phyloP scores from a whole-genome alignment of 1,140 invertebrate species.

The Hyles vespertilio region DNA sequence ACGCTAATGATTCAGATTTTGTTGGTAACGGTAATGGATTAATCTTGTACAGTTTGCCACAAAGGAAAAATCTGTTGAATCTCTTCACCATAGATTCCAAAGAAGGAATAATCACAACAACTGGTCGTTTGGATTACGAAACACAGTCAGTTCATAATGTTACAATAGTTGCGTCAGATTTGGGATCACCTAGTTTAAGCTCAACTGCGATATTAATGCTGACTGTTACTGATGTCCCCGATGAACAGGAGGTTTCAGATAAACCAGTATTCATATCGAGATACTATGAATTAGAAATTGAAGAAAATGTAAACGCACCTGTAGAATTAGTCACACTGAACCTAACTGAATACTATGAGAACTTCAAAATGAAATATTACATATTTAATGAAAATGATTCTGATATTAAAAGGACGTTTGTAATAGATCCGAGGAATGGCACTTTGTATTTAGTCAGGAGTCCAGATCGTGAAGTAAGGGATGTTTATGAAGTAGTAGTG shows the following conservation, averaged over 20 bases:
- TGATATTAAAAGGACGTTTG: slow-evolving; percentile 77
- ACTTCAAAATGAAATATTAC: slow-evolving; percentile 77
- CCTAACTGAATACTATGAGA: slow-evolving; percentile 77
- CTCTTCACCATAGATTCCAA: slow-evolving; percentile 88
- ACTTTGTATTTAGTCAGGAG: slow-evolving; percentile 81
- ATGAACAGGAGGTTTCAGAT: slow-evolving; percentile 72
- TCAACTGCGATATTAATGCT: slow-evolving; percentile 85
- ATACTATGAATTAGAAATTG: slow-evolving; percentile 87
- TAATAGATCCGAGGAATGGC: slow-evolving; percentile 83
- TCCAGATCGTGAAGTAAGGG: slow-evolving; percentile 81
- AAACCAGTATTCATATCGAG: slow-evolving; percentile 82
- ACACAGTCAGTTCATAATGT: slow-evolving; percentile 81
- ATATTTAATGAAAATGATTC: slow-evolving; percentile 77
- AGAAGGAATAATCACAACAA: slow-evolving; percentile 86
- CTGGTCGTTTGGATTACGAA: slow-evolving; percentile 85
- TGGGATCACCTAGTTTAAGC: slow-evolving; percentile 87
- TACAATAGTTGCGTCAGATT: slow-evolving; percentile 87
- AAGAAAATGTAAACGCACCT: slow-evolving; percentile 84
- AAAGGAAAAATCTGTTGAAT: slow-evolving; percentile 78
- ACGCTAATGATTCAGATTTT: slow-evolving; percentile 91
- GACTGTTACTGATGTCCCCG: slow-evolving; percentile 80
- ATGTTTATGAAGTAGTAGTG: slow-evolving; percentile 81
- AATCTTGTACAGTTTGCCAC: slow-evolving; percentile 83
- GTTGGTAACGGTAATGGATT: slow-evolving; percentile 88
- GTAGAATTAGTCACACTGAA: slow-evolving; percentile 83